Percentiles rank a stretch among this genome's conserved stretches.
Evolutionary conservation across 2,888 invertebrate genomes (phyloP).

Genomic region (Volucella bombylans): DNA sequence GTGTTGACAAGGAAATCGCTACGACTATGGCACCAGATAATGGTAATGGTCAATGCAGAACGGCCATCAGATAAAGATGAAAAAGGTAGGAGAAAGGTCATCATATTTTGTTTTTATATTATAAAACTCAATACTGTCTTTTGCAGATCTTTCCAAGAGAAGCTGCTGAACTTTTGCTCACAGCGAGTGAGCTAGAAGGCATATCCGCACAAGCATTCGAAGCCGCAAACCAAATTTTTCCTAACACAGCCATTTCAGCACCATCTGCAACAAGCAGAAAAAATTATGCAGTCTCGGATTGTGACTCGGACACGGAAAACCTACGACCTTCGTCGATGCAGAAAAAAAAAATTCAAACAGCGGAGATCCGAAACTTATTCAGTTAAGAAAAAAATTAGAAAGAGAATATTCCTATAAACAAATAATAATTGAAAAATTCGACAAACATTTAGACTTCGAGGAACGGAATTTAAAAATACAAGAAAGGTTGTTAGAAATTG

Average conservation of each 20-base stretch:
- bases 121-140: background rate
- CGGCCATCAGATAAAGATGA: background rate
- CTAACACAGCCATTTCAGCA: background rate
- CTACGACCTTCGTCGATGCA: background rate
- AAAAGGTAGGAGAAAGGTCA: background rate
- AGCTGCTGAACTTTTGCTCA: background rate
- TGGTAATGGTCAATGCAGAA: background rate
- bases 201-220: background rate
- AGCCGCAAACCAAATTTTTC: background rate
- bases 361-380: background rate
- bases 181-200: background rate
- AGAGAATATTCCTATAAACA: background rate
- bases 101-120: slow-evolving; percentile 1
- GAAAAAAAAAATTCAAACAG: background rate
- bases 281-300: background rate
- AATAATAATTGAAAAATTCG: background rate
- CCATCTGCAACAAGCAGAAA: background rate
- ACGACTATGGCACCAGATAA: background rate
- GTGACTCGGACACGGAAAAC: background rate
- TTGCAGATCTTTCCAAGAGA: background rate
- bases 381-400: background rate
- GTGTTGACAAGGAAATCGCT: background rate
- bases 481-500: background rate
- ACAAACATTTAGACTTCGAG: background rate
- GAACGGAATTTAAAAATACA: slow-evolving; percentile 1